Conservation (phyloP, 2,888 invertebrate genomes). For the Tethea ocularis region DNA sequence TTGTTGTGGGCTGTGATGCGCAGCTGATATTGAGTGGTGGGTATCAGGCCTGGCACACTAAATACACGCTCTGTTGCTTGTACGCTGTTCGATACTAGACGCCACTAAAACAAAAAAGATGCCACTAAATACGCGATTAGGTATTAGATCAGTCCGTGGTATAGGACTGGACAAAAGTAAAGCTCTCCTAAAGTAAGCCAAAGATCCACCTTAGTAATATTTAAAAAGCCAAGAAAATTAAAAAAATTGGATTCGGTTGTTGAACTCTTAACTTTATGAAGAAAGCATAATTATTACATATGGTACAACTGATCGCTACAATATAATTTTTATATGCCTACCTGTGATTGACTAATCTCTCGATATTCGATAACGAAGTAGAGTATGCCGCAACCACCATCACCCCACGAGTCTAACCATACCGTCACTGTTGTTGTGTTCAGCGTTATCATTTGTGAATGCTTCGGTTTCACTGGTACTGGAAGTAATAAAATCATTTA, state of each 20-base stretch:
- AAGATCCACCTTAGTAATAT: too few species aligned
- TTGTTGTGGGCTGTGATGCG: slow-evolving; percentile 93
- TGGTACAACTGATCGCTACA: background rate
- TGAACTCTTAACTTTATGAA: too few species aligned
- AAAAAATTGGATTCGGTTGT: too few species aligned
- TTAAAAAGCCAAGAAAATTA: too few species aligned
- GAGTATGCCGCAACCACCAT: slow-evolving; percentile 94
- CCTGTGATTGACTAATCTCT: slow-evolving; percentile 83
- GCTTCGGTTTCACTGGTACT: slow-evolving; percentile 91
- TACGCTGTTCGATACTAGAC: slow-evolving; percentile 91
- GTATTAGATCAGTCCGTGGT: too few species aligned
- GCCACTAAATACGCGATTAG: too few species aligned
- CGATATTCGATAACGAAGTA: slow-evolving; percentile 93
- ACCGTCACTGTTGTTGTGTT: slow-evolving; percentile 94
- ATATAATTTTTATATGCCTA: background rate
- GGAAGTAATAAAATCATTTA: slow-evolving; percentile 39
- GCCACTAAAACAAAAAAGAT: slow-evolving; percentile 83
- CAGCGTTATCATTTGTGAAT: slow-evolving; percentile 91
- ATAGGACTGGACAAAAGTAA: too few species aligned
- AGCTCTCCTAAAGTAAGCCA: too few species aligned
- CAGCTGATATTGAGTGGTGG: slow-evolving; percentile 89
- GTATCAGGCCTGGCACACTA: slow-evolving; percentile 90
- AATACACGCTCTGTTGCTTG: slow-evolving; percentile 92
- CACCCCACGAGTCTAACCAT: slow-evolving; percentile 94
- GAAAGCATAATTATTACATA: too few species aligned